Conservation (phyloP, 2,888 invertebrate genomes). For the Aphidius colemani region DNA sequence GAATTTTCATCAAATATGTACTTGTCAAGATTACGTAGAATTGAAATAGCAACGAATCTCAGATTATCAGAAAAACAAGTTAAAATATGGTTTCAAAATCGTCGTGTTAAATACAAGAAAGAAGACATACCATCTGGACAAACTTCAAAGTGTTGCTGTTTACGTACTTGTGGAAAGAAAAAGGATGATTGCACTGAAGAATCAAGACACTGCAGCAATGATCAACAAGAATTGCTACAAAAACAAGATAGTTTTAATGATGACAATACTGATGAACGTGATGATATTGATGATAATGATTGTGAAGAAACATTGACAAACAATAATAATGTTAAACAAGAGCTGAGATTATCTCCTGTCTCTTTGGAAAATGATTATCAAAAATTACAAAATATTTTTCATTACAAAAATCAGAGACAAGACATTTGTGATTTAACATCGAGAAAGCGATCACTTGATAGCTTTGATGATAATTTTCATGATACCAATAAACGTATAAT, state of each 20-base stretch:
- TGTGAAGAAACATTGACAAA: slow-evolving; percentile 21
- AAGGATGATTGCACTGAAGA: slow-evolving; percentile 47
- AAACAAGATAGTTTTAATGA: slow-evolving; percentile 18
- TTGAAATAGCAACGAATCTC: slow-evolving; percentile 89
- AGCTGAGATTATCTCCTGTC: slow-evolving; percentile 25
- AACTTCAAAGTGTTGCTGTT: slow-evolving; percentile 62
- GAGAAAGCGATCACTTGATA: slow-evolving; percentile 43
- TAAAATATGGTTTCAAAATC: slow-evolving; percentile 94
- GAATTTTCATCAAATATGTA: slow-evolving; percentile 92
- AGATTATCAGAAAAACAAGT: slow-evolving; percentile 93
- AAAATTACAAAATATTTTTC: slow-evolving; percentile 28
- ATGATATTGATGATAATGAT: slow-evolving; percentile 17
- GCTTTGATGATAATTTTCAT: slow-evolving; percentile 30
- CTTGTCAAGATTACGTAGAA: slow-evolving; percentile 82
- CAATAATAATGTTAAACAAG: slow-evolving; percentile 18
- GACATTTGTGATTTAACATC: slow-evolving; percentile 38
- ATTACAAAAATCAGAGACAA: slow-evolving; percentile 26
- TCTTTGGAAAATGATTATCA: slow-evolving; percentile 30
- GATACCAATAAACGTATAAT: slow-evolving; percentile 37
- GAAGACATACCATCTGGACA: slow-evolving; percentile 70
- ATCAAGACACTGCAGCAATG: slow-evolving; percentile 31
- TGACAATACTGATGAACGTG: slow-evolving; percentile 16
- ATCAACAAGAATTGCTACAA: slow-evolving; percentile 21
- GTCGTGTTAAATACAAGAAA: slow-evolving; percentile 91
- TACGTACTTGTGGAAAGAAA: slow-evolving; percentile 60